Base-by-base conservation (phyloP, 1,140 invertebrate species). In the Mamestra configurata region DNA sequence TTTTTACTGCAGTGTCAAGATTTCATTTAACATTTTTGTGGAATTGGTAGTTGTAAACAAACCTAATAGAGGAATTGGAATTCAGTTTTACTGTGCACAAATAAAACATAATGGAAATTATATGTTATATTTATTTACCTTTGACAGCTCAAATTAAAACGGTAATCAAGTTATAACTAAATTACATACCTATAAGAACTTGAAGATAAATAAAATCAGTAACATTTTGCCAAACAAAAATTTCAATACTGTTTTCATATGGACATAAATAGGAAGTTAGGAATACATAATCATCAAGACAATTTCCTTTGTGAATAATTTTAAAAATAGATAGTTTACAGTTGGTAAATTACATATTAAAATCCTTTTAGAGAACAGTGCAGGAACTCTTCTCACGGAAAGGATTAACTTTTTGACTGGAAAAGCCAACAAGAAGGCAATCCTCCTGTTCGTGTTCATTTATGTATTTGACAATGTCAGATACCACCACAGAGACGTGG, bases 311-410 rank as follows among this genome's bases (percentile, higher is more conserved):
- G 4, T 68, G 70, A 72, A 53, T 18, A 27, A 55, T 75, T 68
- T 75, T 27, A 37, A 37, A 37, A 24, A 13, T 61, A 31, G 57
- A 15, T 35, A 35, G 0, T 61, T 61, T 15, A 61, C 24, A 24
- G 3, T 46, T 46, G 7, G n/a, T 18, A 53, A 11, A 20, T 71
- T 18, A 31, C 10, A 68, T 22, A 66, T 24, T 53, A 75, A 80
- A 10, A 40, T 40, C 0, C 3, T 20, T 86, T 97, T 97, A 99
- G 82, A 99, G 96, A 88, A 99, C 95, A 77, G 96, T 96, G 95
- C 98, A 99, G 57, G 98, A 98, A 86, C 98, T 98, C 95, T 99
- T 99, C 95, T 99, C 99, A 88, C 98, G 97, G 96, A 99, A 99
- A 37, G 99, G 99, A 96, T 99, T 99, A 8, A 99, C 98, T 93